phyloP scores from a whole-genome alignment of 2,888 invertebrate species.

The Leucoptera coffeella region DNA sequence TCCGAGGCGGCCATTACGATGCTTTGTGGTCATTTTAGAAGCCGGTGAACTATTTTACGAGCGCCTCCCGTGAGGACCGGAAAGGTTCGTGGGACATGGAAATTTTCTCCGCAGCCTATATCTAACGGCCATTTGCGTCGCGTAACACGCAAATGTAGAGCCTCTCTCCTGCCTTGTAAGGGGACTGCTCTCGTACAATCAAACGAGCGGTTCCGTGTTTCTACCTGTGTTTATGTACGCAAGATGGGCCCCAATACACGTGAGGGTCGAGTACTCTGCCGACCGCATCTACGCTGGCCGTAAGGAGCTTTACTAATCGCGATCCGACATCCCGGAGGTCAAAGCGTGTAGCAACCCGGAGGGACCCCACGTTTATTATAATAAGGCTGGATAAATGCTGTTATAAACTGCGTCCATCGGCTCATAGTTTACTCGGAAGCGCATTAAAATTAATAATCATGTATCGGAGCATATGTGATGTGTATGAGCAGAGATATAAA shows the following conservation, averaged over 20 bases:
- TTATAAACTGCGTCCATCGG: slow-evolving; percentile 34
- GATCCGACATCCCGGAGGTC: slow-evolving; percentile 24
- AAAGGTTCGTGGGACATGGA: no score
- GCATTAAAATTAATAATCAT: slow-evolving; percentile 16
- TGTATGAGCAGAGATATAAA: no score
- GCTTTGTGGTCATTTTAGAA: no score
- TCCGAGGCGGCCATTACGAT: no score
- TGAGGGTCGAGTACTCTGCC: slow-evolving; percentile 1
- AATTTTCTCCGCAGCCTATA: no score
- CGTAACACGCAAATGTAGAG: slow-evolving; percentile 16
- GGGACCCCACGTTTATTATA: slow-evolving; percentile 45
- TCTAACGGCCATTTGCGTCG: slow-evolving; percentile 21
- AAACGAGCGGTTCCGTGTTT: no score
- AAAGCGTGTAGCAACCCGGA: slow-evolving; percentile 34
- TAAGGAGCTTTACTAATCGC: slow-evolving; percentile 27
- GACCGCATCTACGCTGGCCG: background rate
- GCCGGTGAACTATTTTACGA: no score
- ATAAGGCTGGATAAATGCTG: slow-evolving; percentile 16
- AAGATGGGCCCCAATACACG: no score
- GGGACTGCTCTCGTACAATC: slow-evolving; percentile 20
- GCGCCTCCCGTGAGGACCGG: no score
- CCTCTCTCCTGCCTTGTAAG: no score
- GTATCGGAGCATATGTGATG: slow-evolving; percentile 21
- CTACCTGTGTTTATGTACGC: no score
- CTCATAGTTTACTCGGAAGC: slow-evolving; percentile 13